phyloP scores from a whole-genome alignment of 2,888 invertebrate species.

The Sinohyriopsis cumingii region DNA sequence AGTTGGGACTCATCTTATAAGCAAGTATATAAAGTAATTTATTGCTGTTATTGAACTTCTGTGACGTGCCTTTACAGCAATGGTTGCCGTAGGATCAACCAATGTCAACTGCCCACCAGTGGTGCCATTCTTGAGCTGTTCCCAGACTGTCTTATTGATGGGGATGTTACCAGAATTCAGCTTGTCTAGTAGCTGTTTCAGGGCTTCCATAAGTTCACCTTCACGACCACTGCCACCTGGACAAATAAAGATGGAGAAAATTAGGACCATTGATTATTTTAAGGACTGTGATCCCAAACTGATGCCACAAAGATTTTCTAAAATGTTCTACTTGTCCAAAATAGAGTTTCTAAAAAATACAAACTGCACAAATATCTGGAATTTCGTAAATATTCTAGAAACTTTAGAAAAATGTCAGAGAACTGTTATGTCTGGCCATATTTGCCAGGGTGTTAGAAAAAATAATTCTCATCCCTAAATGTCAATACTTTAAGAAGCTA shows the following conservation, averaged over 20 bases:
- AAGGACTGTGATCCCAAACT: neutral
- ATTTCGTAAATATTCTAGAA: too few species aligned
- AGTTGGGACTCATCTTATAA: too few species aligned
- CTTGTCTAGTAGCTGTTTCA: constrained; percentile 61
- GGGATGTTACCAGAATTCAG: constrained; percentile 66
- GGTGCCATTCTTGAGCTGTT: constrained; percentile 45
- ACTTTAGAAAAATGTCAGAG: too few species aligned
- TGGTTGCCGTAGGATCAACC: neutral
- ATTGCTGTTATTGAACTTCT: too few species aligned
- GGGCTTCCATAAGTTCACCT: constrained; percentile 63
- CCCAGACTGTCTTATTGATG: constrained; percentile 55
- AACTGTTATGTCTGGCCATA: too few species aligned
- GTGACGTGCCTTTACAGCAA: constrained; percentile 11
- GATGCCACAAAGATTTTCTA: neutral
- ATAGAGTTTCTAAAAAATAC: too few species aligned
- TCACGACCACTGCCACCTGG: constrained; percentile 55
- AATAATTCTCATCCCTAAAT: too few species aligned
- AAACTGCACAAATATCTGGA: too few species aligned
- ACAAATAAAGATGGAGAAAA: constrained; percentile 5
- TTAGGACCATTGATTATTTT: neutral
- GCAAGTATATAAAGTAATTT: too few species aligned
- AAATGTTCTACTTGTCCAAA: too few species aligned
- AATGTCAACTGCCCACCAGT: constrained; percentile 24
- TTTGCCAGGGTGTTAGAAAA: too few species aligned
- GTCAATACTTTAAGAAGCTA: too few species aligned